Base-by-base conservation (phyloP, 2,113 vertebrate genomes). In the Corythornis madagascariensis region DNA sequence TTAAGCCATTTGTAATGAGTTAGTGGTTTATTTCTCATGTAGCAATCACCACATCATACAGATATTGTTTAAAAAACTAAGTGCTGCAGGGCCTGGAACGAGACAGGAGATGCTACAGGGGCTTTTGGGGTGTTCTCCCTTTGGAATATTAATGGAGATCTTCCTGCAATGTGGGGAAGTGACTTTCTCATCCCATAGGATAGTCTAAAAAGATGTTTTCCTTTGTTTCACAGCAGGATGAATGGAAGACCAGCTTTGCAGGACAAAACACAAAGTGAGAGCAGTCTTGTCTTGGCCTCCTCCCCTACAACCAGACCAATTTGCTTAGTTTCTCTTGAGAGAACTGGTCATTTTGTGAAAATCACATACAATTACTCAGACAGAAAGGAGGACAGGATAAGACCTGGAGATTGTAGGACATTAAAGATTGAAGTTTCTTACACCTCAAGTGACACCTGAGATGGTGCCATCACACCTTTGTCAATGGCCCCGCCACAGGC, bases 371-470 rank as follows among this genome's bases (percentile, higher is more conserved):
- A 81, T 72, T 87, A 87, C 33, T 70, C 21, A 69, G 7, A 17
- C 17, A 78, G 48, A 65, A 84, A 76, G 43, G 29, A 67, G 15
- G 10, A 76, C 8, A 20, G 11, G 9, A 22, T 17, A 92, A 42
- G 50, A 85, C 55, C n/a, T 17, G 13, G 42, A 66, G 19, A 82
- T 70, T 53, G 61, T 3, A 79, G 16, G 38, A 85, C 52, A 59
- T 57, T 42, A 63, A 92, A 87, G 35, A 91, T 83, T 47, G 88
- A 78, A 91, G 25, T 81, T 70, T 43, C 55, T 92, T 60, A 69
- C 38, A 20, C 81, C 24, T 89, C 65, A 60, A 35, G 20, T 87
- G 45, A 72, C 43, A 78, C 26, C 10, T 78, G 61, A 86, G 45
- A 33, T 57, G n/a, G 45, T 45, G 18, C 69, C 26, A 48, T 72